phyloP scores from a whole-genome alignment of 2,797 vertebrate species.

The Pangasius macronema region DNA sequence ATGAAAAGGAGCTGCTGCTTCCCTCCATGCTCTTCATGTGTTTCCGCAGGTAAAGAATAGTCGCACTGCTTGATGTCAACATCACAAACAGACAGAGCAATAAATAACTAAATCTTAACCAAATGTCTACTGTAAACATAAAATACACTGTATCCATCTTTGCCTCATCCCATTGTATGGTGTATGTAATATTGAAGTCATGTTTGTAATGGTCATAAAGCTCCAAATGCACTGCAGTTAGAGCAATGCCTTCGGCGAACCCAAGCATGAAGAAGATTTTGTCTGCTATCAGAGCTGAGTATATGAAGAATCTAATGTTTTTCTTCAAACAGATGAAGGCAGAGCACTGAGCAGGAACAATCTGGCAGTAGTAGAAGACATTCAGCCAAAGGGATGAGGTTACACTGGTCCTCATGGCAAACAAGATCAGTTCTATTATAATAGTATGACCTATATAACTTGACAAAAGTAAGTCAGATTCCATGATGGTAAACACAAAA shows the following conservation, averaged over 20 bases:
- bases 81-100: neutral
- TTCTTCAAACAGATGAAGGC: slow-evolving; percentile 59
- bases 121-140: neutral
- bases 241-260: neutral
- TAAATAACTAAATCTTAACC: neutral
- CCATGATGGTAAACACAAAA: neutral
- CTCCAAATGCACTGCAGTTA: neutral
- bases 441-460: neutral
- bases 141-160: neutral
- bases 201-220: neutral
- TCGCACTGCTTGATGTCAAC: neutral
- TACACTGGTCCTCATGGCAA: slow-evolving; percentile 36
- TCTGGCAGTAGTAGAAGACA: slow-evolving; percentile 62
- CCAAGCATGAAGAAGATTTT: neutral
- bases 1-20: slow-evolving; percentile 27
- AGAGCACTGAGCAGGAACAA: slow-evolving; percentile 52
- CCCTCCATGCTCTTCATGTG: neutral
- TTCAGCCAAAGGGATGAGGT: slow-evolving; percentile 55
- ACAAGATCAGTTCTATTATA: neutral
- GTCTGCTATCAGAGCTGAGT: neutral
- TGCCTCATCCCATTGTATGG: neutral
- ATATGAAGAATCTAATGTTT: slow-evolving; percentile 57
- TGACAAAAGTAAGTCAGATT: neutral
- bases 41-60: neutral
- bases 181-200: neutral